Percentiles rank a stretch among this genome's conserved stretches.
phyloP scores from a whole-genome alignment of 2,113 vertebrate species.

The Equus quagga region DNA sequence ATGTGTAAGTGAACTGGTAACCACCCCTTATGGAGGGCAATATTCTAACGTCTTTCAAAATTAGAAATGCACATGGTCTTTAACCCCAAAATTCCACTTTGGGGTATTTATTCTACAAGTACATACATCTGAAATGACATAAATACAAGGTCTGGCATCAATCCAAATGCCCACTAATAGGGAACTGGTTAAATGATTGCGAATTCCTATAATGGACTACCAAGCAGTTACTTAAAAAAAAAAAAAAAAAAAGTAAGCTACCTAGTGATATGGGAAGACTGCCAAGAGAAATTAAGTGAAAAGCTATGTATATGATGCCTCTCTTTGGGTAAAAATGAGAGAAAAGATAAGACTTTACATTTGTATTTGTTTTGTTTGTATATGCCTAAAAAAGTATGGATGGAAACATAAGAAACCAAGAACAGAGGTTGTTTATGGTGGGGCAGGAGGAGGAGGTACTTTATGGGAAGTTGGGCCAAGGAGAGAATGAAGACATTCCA shows the following conservation, averaged over 20 bases:
- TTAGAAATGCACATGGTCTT: background rate
- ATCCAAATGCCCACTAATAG: background rate
- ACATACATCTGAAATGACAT: background rate
- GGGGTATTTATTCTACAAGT: background rate
- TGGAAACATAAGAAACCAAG: background rate
- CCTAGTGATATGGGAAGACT: background rate
- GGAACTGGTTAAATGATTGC: background rate
- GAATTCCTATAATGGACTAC: background rate
- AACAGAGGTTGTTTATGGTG: background rate
- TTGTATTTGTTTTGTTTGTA: background rate
- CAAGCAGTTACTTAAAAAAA: background rate
- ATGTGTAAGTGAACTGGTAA: background rate
- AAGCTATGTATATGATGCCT: background rate
- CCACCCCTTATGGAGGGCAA: background rate
- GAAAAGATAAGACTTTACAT: background rate
- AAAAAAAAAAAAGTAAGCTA: background rate
- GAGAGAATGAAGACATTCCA: background rate
- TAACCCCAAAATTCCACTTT: background rate
- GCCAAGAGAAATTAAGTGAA: background rate
- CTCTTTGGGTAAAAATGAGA: slow-evolving; percentile 15
- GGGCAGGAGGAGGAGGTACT: rapidly evolving
- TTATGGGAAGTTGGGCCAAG: background rate
- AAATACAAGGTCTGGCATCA: background rate
- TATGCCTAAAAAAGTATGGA: background rate
- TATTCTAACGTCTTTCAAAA: background rate